Conservation (phyloP, 2,888 invertebrate genomes). For the Augiades crinisus region DNA sequence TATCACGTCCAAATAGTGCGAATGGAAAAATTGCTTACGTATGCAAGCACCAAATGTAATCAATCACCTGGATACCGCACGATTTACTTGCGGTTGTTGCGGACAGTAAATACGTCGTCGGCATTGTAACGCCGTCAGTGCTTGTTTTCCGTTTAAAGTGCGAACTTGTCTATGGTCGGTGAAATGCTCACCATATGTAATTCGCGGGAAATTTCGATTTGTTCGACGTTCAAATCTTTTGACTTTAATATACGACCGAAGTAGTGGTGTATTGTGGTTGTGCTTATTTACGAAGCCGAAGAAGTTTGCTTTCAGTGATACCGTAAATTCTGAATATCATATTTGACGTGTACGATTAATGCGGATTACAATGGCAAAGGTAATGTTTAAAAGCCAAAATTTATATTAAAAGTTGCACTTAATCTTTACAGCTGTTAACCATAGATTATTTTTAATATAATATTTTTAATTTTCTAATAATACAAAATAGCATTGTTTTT, state of each 20-base stretch:
- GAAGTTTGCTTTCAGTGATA: not conserved
- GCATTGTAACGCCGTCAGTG: slow-evolving; percentile 43
- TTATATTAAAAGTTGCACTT: no score
- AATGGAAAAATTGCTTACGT: slow-evolving; percentile 18
- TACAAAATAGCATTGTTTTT: no score
- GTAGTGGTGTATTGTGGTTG: not conserved
- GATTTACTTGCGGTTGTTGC: not conserved
- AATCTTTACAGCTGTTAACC: no score
- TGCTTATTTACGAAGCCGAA: not conserved
- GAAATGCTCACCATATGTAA: slow-evolving; percentile 42
- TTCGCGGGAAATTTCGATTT: slow-evolving; percentile 28
- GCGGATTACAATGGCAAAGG: slow-evolving; percentile 28
- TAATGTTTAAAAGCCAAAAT: no score
- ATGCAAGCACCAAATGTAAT: slow-evolving; percentile 3
- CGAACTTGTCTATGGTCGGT: slow-evolving; percentile 40
- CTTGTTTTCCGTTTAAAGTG: slow-evolving; percentile 47
- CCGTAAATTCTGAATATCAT: not conserved
- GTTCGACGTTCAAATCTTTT: slow-evolving; percentile 15
- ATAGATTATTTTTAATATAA: no score
- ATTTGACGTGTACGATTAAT: not conserved
- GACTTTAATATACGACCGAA: not conserved
- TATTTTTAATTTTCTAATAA: no score
- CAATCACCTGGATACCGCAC: slow-evolving; percentile 6
- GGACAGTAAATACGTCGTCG: slow-evolving; percentile 7
- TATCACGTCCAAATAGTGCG: slow-evolving; percentile 6